A percentile compares a stretch with the other conserved stretches of the same genome.
Evolutionary conservation across 2,113 vertebrate species (phyloP).

Genomic region (Pseudois nayaur): DNA sequence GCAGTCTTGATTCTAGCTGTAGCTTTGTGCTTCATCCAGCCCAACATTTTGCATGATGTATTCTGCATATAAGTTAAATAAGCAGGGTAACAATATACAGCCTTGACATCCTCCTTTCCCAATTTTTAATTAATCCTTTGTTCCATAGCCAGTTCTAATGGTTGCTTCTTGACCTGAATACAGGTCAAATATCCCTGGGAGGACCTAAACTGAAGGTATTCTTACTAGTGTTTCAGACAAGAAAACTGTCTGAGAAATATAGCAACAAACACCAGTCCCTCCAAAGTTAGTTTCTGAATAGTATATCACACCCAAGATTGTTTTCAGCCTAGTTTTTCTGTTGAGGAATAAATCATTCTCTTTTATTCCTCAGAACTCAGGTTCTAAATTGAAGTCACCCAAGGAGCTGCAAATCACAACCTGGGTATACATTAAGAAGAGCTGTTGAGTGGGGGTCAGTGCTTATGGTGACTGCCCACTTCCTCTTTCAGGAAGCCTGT

Average conservation of each 20-base stretch:
- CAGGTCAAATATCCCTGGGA: not conserved
- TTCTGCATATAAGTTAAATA: not conserved
- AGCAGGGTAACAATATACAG: not conserved
- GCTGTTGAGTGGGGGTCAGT: not conserved
- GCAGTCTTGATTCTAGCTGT: not conserved
- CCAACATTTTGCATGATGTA: not conserved
- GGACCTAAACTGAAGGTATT: not conserved
- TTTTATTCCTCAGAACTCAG: not conserved
- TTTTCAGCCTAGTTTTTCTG: not conserved
- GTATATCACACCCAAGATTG: not conserved
- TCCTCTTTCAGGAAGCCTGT: not conserved
- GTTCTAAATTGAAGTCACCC: not conserved
- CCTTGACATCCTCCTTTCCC: not conserved
- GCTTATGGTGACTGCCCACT: not conserved
- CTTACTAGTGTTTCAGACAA: not conserved
- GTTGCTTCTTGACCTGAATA: not conserved
- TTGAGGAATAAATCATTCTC: not conserved
- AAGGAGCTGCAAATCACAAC: not conserved
- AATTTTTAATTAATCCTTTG: not conserved
- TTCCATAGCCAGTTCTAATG: not conserved
- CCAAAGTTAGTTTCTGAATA: not conserved
- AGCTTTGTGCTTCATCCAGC: not conserved
- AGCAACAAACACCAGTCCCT: not conserved
- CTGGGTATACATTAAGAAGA: too few species aligned
- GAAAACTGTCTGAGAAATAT: not conserved